These are phyloP conservation scores for Agriopis leucophaearia DNA, from an alignment of 2,888 invertebrate species.

Conservation along the genomic window DNA sequence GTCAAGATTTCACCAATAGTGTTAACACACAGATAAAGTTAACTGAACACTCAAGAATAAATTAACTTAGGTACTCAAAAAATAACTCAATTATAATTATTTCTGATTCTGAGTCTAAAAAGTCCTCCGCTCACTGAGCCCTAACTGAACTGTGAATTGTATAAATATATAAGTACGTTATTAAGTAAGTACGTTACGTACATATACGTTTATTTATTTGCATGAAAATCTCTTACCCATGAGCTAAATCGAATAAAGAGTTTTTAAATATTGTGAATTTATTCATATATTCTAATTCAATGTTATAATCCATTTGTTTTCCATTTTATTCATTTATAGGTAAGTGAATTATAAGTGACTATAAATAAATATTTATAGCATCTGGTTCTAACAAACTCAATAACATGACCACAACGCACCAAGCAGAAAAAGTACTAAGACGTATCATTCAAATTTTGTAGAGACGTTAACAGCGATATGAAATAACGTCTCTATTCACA, in stretches of 20 bases:
- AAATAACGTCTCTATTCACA: constrained; percentile 84
- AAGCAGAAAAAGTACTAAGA: constrained; percentile 59
- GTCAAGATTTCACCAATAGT: too few species aligned
- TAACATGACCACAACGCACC: constrained; percentile 59
- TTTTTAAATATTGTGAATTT: constrained; percentile 3
- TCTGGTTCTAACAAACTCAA: constrained; percentile 62
- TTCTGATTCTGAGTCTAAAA: too few species aligned
- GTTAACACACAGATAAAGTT: too few species aligned
- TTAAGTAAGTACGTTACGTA: too few species aligned
- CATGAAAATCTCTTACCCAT: too few species aligned
- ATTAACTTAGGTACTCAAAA: too few species aligned
- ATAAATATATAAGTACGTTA: too few species aligned
- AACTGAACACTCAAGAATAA: too few species aligned
- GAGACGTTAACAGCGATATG: constrained; percentile 82
- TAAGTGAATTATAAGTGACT: constrained; percentile 37
- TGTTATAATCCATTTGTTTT: constrained; percentile 18
- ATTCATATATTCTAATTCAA: constrained; percentile 15
- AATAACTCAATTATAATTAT: too few species aligned
- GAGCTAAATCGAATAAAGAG: neutral
- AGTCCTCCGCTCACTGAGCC: too few species aligned
- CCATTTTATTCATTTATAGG: constrained; percentile 21
- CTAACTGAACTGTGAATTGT: too few species aligned
- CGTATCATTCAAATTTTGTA: constrained; percentile 68
- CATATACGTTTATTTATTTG: too few species aligned
- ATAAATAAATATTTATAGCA: constrained; percentile 70